Evolutionary conservation across 92 coral and sea anemone species (phyloP), one percentile per base, ranked within the genome.

Genomic region (Parazoanthus darwini): DNA sequence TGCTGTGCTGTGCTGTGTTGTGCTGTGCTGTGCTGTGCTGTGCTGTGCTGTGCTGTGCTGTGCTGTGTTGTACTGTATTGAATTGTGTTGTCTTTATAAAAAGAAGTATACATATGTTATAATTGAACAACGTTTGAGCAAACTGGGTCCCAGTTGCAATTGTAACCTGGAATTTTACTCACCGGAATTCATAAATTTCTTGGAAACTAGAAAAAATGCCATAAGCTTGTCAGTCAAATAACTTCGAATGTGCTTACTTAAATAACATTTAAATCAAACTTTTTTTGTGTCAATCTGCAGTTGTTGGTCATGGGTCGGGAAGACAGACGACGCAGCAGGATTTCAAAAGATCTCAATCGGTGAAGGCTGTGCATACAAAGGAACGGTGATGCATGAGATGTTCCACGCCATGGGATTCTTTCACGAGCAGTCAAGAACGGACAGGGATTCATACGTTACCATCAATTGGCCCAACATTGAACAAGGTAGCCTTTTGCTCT

Each of bases 341-440:
- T 73, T 20, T 37, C 89, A 87, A 78, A 18, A 63, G 58, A 78
- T 87, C 67, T 87, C 89, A n/a, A 87, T 87, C 26, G 89, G 89
- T 15, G 18, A 8, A 51, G 89, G 89, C 14, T 87, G 89, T 42
- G 89, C 54, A 65, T 48, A 87, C 36, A 74, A 87, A 37, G 89
- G 89, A 44, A 77, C 77, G 2, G 89, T 63, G 1, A 50, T 87
- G 43, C 89, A 87, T 33, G 89, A 87, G 77, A 78, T 87, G 54
- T 58, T 18, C 20, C 85, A 81, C 44, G 85, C 85, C 29, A 43
- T 81, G 85, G 85, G 85, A 5, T 43, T 81, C 72, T 81, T 35
- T 18, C 85, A 81, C 67, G 85, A 81, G 56, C 85, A 81, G 73
- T 81, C 85, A 8, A 58, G 85, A 33, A 0, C 72, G 25, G 85